phyloP scores from a whole-genome alignment of 2,113 vertebrate genomes.

The Lepisosteus oculatus region DNA sequence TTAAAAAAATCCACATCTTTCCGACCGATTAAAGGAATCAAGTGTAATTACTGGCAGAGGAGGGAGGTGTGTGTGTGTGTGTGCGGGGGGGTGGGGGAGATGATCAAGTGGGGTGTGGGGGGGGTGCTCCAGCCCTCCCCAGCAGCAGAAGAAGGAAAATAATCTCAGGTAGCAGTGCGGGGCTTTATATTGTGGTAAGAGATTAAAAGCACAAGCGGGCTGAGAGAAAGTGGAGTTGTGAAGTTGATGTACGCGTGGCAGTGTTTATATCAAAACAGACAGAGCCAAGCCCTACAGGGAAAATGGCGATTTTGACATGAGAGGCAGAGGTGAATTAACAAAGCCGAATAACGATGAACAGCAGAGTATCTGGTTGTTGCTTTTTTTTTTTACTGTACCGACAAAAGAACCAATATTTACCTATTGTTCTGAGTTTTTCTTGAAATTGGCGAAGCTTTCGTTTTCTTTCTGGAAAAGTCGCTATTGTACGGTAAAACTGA shows the following conservation, averaged over 20 bases:
- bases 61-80: no score
- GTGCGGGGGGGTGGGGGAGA: no score
- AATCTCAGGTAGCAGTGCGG: no score
- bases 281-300: slow-evolving; percentile 73
- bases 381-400: background rate
- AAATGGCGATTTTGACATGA: slow-evolving; percentile 64
- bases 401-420: slow-evolving; percentile 61
- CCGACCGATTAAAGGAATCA: no score
- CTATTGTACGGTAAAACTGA: slow-evolving; percentile 91
- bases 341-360: slow-evolving; percentile 5
- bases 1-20: no score
- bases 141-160: no score
- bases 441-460: slow-evolving; percentile 83
- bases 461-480: slow-evolving; percentile 92
- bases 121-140: no score
- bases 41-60: no score
- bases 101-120: no score
- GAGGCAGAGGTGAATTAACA: slow-evolving; percentile 34
- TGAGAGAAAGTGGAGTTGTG: slow-evolving; percentile 22
- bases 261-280: slow-evolving; percentile 81
- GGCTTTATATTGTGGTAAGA: slow-evolving; percentile 42
- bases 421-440: slow-evolving; percentile 92
- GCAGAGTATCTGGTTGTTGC: background rate
- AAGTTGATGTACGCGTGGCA: slow-evolving; percentile 89
- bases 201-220: slow-evolving; percentile 19